Conservation (phyloP, 2,113 vertebrate species). For the Chlorodrepanis virens region DNA sequence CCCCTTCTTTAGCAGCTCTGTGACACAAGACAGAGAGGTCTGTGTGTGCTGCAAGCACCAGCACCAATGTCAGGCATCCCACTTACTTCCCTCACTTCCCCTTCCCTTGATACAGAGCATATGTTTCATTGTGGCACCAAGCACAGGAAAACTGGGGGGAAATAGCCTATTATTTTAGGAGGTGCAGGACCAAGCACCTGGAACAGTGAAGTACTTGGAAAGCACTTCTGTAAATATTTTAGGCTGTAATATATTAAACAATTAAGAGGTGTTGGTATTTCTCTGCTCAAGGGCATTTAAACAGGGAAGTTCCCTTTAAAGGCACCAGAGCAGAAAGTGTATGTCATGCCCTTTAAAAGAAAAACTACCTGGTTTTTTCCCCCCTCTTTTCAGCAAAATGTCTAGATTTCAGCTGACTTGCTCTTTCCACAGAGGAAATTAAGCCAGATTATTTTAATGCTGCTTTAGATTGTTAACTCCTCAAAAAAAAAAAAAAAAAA, state of each 20-base stretch:
- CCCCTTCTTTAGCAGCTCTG: neutral
- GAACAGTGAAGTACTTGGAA: constrained; percentile 53
- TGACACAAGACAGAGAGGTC: neutral
- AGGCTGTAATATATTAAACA: constrained; percentile 44
- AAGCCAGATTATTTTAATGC: constrained; percentile 39
- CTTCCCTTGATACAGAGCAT: constrained; percentile 5
- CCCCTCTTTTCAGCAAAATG: neutral
- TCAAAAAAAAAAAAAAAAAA: neutral
- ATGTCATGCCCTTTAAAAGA: constrained; percentile 51
- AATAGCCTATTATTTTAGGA: constrained; percentile 48
- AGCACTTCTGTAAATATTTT: constrained; percentile 40
- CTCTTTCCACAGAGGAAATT: constrained; percentile 47
- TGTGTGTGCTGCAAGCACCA: neutral
- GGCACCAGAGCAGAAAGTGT: constrained; percentile 7
- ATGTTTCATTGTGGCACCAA: neutral
- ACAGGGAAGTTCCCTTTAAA: constrained; percentile 46
- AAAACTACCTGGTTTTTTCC: neutral
- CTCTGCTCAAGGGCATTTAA: constrained; percentile 18
- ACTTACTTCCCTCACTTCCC: neutral
- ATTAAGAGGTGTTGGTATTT: constrained; percentile 58
- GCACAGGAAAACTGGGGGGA: constrained; percentile 24
- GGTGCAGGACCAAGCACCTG: constrained; percentile 48
- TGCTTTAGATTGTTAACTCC: neutral
- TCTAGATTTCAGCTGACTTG: constrained; percentile 45
- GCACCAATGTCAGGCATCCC: neutral